A percentile compares a stretch with the other conserved stretches of the same genome.
These are phyloP conservation scores for Cydia amplana DNA, from an alignment of 1,140 invertebrate species.

Conservation along the genomic window DNA sequence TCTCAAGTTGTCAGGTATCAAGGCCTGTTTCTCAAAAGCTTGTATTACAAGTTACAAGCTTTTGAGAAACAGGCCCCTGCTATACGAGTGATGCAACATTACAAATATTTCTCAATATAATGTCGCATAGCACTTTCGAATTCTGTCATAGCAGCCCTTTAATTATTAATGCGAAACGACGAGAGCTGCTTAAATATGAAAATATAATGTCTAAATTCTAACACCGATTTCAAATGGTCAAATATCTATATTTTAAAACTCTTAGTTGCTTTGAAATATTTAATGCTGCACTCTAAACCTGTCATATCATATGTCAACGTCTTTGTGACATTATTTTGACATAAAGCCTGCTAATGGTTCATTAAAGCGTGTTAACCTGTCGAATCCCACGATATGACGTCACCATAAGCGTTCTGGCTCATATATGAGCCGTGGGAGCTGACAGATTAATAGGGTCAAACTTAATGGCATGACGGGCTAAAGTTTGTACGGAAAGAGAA, in stretches of 20 bases:
- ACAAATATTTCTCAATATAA: background rate
- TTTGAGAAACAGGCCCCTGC: no score
- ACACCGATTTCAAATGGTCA: background rate
- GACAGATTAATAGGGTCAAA: background rate
- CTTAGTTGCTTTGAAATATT: background rate
- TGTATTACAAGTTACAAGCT: no score
- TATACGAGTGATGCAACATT: no score
- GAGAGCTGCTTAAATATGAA: background rate
- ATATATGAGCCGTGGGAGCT: no score
- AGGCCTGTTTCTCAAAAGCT: no score
- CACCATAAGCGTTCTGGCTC: no score
- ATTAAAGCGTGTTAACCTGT: background rate
- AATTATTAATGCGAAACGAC: background rate
- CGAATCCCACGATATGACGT: no score
- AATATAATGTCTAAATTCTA: background rate
- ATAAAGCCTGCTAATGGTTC: background rate
- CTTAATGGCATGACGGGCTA: background rate
- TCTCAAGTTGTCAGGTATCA: no score
- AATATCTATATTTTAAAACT: background rate
- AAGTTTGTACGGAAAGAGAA: no score
- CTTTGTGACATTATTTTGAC: background rate
- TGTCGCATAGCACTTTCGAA: background rate
- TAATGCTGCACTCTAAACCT: background rate
- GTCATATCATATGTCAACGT: background rate
- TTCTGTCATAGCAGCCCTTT: background rate